Evolutionary conservation across 2,888 invertebrate species (phyloP), one percentile per base, ranked within the genome.

Genomic region (Orchestes rusci): DNA sequence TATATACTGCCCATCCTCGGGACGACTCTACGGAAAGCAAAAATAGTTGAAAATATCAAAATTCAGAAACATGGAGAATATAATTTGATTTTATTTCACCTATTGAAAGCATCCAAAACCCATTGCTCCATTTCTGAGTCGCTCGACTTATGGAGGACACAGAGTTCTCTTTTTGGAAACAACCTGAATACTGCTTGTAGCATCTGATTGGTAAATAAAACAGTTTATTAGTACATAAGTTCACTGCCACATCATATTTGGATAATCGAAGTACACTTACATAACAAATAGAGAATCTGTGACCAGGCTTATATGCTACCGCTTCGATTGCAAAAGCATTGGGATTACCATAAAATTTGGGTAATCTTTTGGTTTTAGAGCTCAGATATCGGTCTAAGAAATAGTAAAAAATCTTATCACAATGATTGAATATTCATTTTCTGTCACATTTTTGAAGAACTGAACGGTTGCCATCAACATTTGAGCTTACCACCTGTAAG

Each of bases 121-220:
- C 48, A 48, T 12, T 34, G 35, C 27, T 51, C 51, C 3, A 16
- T 33, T 16, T 38, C 39, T 3, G 32, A 23, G n/a, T 50, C 46
- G 10, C 52, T 71, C 0, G 81, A 80, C 4, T 78, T 55, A 4
- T 76, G 72, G 45, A 79, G 60, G 10, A 78, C 63, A 58, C 79
- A 77, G 56, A 81, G 84, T 34, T 85, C 82, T 17, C 72, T 70
- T 3, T 76, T 67, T 1, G 79, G 78, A 65, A 76, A 82, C 29
- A 77, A 70, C 56, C 81, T 77, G 61, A 84, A 85, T 0, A 80
- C 75, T 1, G 77, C 78, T 52, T 75, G 73, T 10, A 85, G 63
- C 36, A 84, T 70, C 51, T 79, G 73, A 40, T n/a, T n/a, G n/a
- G n/a, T n/a, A n/a, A n/a, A n/a, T n/a, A 70, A 31, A 12, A 13